phyloP scores from a whole-genome alignment of 2,797 vertebrate species.

The Trichosurus vulpecula region DNA sequence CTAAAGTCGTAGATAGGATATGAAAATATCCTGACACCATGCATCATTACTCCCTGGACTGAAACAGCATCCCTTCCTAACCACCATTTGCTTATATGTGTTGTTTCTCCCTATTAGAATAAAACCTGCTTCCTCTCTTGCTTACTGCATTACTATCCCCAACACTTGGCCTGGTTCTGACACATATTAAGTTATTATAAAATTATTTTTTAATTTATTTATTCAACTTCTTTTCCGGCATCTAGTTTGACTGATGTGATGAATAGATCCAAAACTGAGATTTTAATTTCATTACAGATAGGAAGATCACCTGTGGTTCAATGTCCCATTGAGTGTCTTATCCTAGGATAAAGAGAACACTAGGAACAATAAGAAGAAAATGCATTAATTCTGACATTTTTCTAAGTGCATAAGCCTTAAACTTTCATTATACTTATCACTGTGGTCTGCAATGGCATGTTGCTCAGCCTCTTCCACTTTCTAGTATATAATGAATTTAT shows the following conservation, averaged over 20 bases:
- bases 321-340: not conserved
- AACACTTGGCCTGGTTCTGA: not conserved
- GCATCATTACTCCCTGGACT: not conserved
- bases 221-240: not conserved
- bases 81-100: not conserved
- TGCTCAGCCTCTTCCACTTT: not conserved
- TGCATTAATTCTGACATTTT: not conserved
- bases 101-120: not conserved
- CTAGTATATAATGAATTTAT: not conserved
- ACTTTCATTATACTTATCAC: not conserved
- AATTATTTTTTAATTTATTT: not conserved
- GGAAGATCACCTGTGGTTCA: not conserved
- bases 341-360: not conserved
- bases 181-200: not conserved
- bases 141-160: not conserved
- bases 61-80: not conserved
- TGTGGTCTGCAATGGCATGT: not conserved
- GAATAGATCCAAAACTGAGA: not conserved
- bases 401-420: not conserved
- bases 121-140: not conserved
- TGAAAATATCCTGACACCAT: not conserved
- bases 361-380: not conserved
- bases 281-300: not conserved
- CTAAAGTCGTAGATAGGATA: not conserved
- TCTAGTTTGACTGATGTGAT: not conserved